These are phyloP conservation scores for Drosophila ustulata DNA, from an alignment of 2,888 invertebrate genomes.

Conservation along the genomic window DNA sequence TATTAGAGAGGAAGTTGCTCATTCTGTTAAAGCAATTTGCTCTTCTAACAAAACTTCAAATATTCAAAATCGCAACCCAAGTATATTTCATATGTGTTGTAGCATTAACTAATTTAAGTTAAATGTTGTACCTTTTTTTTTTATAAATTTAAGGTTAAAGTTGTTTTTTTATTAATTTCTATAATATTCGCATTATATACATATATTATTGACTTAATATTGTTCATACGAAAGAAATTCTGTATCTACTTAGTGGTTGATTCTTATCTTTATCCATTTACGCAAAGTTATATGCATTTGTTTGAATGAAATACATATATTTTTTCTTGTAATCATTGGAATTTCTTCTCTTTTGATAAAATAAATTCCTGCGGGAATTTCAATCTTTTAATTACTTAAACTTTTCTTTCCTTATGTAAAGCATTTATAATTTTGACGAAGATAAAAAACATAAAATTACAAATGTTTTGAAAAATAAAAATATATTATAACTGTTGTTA, in stretches of 20 bases:
- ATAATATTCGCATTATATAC: constrained; percentile 23
- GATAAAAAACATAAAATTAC: too few species aligned
- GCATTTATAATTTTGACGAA: too few species aligned
- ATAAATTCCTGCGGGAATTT: not conserved
- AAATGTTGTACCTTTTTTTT: constrained; percentile 14
- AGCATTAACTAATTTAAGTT: constrained; percentile 73
- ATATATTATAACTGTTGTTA: constrained; percentile 2
- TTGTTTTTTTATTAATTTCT: constrained; percentile 16
- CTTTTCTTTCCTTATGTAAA: too few species aligned
- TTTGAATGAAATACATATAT: not conserved
- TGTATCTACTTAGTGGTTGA: constrained; percentile 8
- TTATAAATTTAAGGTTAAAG: constrained; percentile 21
- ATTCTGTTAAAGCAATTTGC: constrained; percentile 72
- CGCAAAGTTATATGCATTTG: constrained; percentile 2
- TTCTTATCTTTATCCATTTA: not conserved
- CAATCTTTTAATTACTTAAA: too few species aligned
- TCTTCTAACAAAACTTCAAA: constrained; percentile 44
- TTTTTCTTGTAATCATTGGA: not conserved
- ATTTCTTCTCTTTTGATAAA: not conserved
- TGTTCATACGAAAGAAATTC: constrained; percentile 13
- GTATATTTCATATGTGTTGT: constrained; percentile 76
- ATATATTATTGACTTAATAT: constrained; percentile 26
- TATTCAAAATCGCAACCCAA: constrained; percentile 53
- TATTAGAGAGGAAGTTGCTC: constrained; percentile 75
- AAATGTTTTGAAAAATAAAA: not conserved